Conservation (phyloP, 2,888 invertebrate species). For the Latrodectus elegans region DNA sequence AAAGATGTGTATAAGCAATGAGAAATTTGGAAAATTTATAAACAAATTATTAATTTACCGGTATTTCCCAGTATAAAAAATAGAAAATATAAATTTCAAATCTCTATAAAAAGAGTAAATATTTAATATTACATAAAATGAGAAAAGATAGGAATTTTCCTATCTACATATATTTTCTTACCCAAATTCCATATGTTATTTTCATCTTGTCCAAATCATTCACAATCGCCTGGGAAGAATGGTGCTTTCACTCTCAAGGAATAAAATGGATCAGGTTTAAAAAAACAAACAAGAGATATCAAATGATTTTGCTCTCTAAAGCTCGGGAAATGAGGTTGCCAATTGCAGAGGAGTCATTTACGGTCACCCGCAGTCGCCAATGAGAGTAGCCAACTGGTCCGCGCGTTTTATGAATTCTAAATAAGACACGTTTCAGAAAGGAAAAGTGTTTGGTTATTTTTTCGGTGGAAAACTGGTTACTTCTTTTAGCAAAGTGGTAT, state of each 20-base stretch:
- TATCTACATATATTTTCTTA: conserved; percentile 11
- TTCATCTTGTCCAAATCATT: conserved; percentile 25
- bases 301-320: conserved; percentile 28
- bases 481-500: too few relatives aligned
- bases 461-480: too few relatives aligned
- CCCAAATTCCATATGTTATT: conserved; percentile 27
- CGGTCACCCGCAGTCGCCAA: conserved; percentile 17
- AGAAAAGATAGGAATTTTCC: background rate
- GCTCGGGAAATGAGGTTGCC: conserved; percentile 16
- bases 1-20: too few relatives aligned
- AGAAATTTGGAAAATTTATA: too few relatives aligned
- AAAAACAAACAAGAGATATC: conserved; percentile 21
- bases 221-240: conserved; percentile 2
- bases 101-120: too few relatives aligned
- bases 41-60: too few relatives aligned
- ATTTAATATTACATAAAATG: background rate
- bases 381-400: background rate
- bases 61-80: too few relatives aligned
- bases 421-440: too few relatives aligned
- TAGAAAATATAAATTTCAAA: too few relatives aligned
- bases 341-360: background rate
- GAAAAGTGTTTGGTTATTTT: too few relatives aligned
- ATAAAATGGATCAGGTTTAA: conserved; percentile 19
- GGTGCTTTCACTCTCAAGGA: background rate
- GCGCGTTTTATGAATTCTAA: too few relatives aligned